phyloP scores from a whole-genome alignment of 2,797 vertebrate genomes.

The Brotogeris chrysoptera region DNA sequence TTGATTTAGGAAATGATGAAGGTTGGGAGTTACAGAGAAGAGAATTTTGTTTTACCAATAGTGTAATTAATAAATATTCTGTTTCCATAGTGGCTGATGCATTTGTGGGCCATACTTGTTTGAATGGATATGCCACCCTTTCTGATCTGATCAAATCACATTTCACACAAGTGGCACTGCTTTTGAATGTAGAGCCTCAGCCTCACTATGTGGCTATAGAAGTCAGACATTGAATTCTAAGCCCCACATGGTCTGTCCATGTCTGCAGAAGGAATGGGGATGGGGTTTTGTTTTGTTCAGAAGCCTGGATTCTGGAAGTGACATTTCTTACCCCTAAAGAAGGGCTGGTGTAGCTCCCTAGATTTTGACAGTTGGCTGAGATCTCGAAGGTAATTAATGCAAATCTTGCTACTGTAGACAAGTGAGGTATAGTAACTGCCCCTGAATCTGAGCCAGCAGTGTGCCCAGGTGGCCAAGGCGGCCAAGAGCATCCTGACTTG shows the following conservation, averaged over 20 bases:
- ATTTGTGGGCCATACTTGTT: not conserved
- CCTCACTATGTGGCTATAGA: fast-evolving
- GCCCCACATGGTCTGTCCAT: fast-evolving
- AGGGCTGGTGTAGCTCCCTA: not conserved
- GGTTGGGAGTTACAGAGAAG: not conserved
- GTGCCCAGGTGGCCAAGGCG: not conserved
- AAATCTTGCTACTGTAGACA: fast-evolving
- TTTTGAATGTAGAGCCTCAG: not conserved
- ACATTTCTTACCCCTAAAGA: no score
- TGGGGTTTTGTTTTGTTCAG: not conserved
- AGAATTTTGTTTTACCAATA: not conserved
- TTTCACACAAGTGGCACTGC: not conserved
- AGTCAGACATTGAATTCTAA: fast-evolving
- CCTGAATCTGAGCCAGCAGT: not conserved
- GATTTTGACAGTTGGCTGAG: not conserved
- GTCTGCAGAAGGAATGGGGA: not conserved
- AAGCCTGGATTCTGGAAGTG: not conserved
- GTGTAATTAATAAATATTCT: no score
- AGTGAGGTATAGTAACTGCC: fast-evolving
- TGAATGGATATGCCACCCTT: not conserved
- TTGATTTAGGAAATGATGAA: not conserved
- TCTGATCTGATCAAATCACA: fast-evolving
- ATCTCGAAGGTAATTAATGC: not conserved
- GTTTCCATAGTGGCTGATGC: not conserved
- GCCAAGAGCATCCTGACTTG: not conserved